phyloP scores from a whole-genome alignment of 2,888 invertebrate genomes.

The Xestia sexstrigata region DNA sequence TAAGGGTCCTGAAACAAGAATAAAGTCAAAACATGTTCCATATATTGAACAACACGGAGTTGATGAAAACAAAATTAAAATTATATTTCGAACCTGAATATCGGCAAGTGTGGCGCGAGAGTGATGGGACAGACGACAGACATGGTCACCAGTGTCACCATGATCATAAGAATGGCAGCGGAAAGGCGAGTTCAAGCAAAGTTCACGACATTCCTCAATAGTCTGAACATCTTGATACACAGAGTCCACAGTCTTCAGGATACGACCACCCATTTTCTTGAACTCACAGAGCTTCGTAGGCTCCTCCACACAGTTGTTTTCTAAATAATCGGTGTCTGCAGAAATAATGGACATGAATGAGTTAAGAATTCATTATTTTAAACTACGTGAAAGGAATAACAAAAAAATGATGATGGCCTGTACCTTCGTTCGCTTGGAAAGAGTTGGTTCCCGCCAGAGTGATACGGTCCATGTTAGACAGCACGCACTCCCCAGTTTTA shows the following conservation, averaged over 20 bases:
- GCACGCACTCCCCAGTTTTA: slow-evolving; percentile 95
- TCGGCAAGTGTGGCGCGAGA: slow-evolving; percentile 96
- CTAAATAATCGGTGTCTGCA: slow-evolving; percentile 94
- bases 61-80: no score
- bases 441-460: slow-evolving; percentile 95
- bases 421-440: slow-evolving; percentile 93
- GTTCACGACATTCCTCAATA: slow-evolving; percentile 96
- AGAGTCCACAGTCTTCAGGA: slow-evolving; percentile 98
- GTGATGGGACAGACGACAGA: slow-evolving; percentile 97
- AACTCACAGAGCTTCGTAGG: slow-evolving; percentile 98
- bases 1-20: slow-evolving; percentile 93
- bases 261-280: slow-evolving; percentile 96
- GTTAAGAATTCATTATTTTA: slow-evolving; percentile 29
- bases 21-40: not conserved
- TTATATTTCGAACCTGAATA: slow-evolving; percentile 92
- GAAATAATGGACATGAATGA: slow-evolving; percentile 34
- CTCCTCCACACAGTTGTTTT: slow-evolving; percentile 98
- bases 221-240: slow-evolving; percentile 97
- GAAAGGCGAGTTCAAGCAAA: slow-evolving; percentile 97
- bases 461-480: slow-evolving; percentile 97
- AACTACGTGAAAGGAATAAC: slow-evolving; percentile 39
- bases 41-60: not conserved
- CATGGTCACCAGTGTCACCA: slow-evolving; percentile 98
- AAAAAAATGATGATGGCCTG: slow-evolving; percentile 59
- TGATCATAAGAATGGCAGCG: slow-evolving; percentile 98